A percentile compares a stretch with the other conserved stretches of the same genome.
Evolutionary conservation across 53 echinoderm and acorn worm genomes (phyloP).

Genomic region (Echinarachnius parma): DNA sequence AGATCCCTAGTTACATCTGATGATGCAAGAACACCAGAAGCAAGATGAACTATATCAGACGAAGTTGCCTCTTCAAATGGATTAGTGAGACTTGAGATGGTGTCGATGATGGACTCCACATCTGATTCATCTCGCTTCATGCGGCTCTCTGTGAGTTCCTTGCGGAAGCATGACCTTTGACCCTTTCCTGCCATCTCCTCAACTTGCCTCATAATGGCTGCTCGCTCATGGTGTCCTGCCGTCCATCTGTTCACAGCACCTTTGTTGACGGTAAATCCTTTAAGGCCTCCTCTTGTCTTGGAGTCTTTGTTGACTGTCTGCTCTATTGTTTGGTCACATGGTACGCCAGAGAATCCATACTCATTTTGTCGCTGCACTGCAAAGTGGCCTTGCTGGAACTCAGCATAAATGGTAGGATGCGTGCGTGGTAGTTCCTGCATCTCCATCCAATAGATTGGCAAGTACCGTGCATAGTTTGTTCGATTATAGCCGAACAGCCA

Average conservation of each 20-base stretch:
- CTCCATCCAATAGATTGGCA: constrained; percentile 60
- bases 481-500: constrained; percentile 67
- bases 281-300: constrained; percentile 58
- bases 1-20: constrained; percentile 30
- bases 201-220: constrained; percentile 52
- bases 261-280: constrained; percentile 47
- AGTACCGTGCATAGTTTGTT: constrained; percentile 56
- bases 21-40: constrained; percentile 57
- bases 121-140: constrained; percentile 34
- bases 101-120: constrained; percentile 15
- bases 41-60: constrained; percentile 33
- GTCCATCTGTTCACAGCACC: constrained; percentile 55
- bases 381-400: constrained; percentile 49
- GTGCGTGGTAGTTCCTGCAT: constrained; percentile 51
- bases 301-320: constrained; percentile 56
- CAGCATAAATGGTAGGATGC: constrained; percentile 44
- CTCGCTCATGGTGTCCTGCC: constrained; percentile 45
- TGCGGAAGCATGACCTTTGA: constrained; percentile 8
- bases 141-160: constrained; percentile 34
- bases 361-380: constrained; percentile 52
- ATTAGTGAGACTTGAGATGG: constrained; percentile 48
- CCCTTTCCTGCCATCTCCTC: constrained; percentile 67
- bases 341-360: constrained; percentile 52
- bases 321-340: constrained; percentile 52
- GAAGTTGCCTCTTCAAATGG: constrained; percentile 41